These are phyloP conservation scores for Cephus rjabovi DNA, from an alignment of 2,888 invertebrate genomes.

Conservation along the genomic window DNA sequence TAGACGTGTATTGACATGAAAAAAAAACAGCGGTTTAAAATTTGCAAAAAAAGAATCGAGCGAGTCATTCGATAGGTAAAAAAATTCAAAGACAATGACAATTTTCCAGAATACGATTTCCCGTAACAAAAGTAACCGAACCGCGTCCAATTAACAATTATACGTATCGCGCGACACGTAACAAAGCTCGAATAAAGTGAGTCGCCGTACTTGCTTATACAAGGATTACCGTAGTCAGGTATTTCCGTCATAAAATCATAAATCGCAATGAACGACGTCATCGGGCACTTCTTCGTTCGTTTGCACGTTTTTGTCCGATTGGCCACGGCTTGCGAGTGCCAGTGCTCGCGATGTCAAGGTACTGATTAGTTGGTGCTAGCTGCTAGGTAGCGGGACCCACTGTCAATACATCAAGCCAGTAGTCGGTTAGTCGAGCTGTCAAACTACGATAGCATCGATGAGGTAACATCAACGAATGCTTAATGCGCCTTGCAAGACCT, in stretches of 20 bases:
- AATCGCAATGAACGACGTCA: background rate
- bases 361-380: background rate
- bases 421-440: constrained; percentile 3
- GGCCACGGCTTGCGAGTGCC: background rate
- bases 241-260: background rate
- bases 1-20: background rate
- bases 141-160: background rate
- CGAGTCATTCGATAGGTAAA: background rate
- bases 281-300: constrained; percentile 24
- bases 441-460: constrained; percentile 5
- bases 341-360: background rate
- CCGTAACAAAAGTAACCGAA: background rate
- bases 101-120: background rate
- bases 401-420: constrained; percentile 6
- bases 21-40: background rate
- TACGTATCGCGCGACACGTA: background rate
- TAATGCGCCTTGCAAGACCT: background rate
- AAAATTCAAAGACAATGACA: background rate
- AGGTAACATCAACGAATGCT: constrained; percentile 2
- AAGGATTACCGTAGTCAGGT: background rate
- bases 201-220: background rate
- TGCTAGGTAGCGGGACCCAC: background rate
- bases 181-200: background rate
- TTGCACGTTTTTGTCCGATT: background rate
- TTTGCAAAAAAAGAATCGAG: background rate